These are phyloP conservation scores for Pasiphila rectangulata DNA, from an alignment of 2,888 invertebrate genomes.

Conservation along the genomic window DNA sequence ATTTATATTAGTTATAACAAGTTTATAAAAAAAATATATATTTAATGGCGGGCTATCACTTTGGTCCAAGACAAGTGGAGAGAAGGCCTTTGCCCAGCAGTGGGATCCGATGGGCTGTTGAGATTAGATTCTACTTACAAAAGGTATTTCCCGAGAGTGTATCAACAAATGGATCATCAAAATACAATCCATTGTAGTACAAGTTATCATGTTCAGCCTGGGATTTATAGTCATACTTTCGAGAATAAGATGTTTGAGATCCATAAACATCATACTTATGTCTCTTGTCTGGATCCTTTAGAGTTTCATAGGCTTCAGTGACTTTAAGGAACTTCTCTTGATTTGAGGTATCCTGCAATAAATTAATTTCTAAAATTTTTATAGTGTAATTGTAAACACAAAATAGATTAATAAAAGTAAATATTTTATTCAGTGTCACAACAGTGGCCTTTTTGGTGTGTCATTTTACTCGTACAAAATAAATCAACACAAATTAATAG, in stretches of 20 bases:
- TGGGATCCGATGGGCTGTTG: too few relatives aligned
- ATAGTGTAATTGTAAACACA: not conserved
- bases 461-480: too few relatives aligned
- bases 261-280: slow-evolving; percentile 90
- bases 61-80: too few relatives aligned
- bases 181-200: slow-evolving; percentile 93
- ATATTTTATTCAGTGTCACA: too few relatives aligned
- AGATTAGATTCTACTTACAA: too few relatives aligned
- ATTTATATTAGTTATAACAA: too few relatives aligned
- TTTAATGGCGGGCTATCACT: too few relatives aligned
- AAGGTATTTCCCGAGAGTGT: slow-evolving; percentile 88
- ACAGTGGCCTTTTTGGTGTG: too few relatives aligned
- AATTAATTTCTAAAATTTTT: not conserved
- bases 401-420: too few relatives aligned
- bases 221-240: slow-evolving; percentile 81
- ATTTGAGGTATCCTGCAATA: slow-evolving; percentile 83
- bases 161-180: slow-evolving; percentile 90
- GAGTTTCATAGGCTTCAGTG: slow-evolving; percentile 91
- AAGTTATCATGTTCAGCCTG: slow-evolving; percentile 87
- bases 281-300: slow-evolving; percentile 90
- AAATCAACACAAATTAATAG: too few relatives aligned
- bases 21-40: too few relatives aligned
- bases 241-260: slow-evolving; percentile 77
- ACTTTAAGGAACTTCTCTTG: slow-evolving; percentile 89
- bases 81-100: too few relatives aligned